Conservation (phyloP, 2,797 vertebrate genomes). For the Tokudaia muenninki region DNA sequence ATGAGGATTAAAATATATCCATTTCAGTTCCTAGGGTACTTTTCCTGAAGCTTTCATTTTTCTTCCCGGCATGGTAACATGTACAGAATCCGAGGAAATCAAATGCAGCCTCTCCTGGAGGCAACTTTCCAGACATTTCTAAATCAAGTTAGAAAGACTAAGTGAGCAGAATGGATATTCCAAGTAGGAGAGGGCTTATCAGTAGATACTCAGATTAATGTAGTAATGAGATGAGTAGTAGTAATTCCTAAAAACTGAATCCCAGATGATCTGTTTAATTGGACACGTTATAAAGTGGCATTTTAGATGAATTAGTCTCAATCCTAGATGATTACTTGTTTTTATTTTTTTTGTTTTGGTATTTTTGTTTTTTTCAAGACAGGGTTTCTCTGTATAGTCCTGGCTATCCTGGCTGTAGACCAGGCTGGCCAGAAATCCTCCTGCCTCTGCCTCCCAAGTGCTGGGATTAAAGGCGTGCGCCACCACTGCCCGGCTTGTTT, state of each 20-base stretch:
- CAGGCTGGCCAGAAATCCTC: no score
- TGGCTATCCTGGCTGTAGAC: no score
- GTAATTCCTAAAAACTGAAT: slow-evolving; percentile 18
- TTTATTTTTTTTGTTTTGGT: no score
- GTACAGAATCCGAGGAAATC: slow-evolving; percentile 26
- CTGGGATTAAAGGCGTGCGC: no score
- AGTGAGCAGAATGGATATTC: slow-evolving; percentile 5
- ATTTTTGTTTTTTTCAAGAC: background rate
- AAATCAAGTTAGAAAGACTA: slow-evolving; percentile 43
- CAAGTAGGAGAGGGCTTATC: background rate
- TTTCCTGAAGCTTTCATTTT: slow-evolving; percentile 35
- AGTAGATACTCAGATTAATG: background rate
- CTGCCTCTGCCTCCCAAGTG: no score
- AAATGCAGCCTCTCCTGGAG: background rate
- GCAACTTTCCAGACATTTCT: slow-evolving; percentile 50
- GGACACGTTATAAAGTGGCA: background rate
- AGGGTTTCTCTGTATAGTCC: no score
- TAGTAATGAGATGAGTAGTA: background rate
- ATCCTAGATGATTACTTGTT: slow-evolving; percentile 41
- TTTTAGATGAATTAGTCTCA: slow-evolving; percentile 63
- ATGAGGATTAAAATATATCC: slow-evolving; percentile 40
- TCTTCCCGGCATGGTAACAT: background rate
- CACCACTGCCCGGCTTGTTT: no score
- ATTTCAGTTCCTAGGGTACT: slow-evolving; percentile 28
- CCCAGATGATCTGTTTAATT: slow-evolving; percentile 26